These are phyloP conservation scores for Lordiphosa collinella DNA, from an alignment of 1,140 invertebrate genomes.

Conservation along the genomic window DNA sequence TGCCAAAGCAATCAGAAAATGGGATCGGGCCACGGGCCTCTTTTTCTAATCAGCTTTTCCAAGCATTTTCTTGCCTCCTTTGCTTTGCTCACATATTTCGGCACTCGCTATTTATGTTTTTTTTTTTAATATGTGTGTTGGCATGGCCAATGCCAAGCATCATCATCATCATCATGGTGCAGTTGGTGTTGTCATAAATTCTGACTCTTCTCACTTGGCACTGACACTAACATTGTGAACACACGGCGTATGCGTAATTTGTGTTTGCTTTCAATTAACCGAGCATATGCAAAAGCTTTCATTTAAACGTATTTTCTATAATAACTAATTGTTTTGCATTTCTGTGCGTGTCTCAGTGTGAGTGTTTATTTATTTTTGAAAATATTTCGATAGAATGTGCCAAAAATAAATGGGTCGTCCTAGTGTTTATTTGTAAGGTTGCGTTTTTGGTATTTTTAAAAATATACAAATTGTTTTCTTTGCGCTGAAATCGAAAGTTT, in stretches of 20 bases:
- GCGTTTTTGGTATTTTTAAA: conserved; percentile 8
- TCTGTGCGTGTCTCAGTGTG: conserved; percentile 21
- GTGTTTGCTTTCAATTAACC: too few species aligned
- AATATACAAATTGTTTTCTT: conserved; percentile 7
- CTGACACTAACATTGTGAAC: conserved; percentile 47
- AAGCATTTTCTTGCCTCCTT: neutral
- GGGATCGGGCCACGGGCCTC: conserved; percentile 25
- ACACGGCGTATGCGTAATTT: conserved; percentile 11
- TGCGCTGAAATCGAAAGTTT: conserved; percentile 51
- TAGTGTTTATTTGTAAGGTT: conserved; percentile 22
- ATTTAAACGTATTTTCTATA: conserved; percentile 25
- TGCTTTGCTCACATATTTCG: conserved; percentile 4
- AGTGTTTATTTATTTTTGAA: conserved; percentile 35
- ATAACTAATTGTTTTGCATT: conserved; percentile 26
- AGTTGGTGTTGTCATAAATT: conserved; percentile 55
- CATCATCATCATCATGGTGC: neutral
- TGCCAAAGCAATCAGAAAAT: conserved; percentile 41
- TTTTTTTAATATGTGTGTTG: conserved; percentile 25
- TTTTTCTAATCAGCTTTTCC: conserved; percentile 32
- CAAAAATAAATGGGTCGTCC: conserved; percentile 50
- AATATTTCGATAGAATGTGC: conserved; percentile 41
- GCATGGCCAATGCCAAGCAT: conserved; percentile 32
- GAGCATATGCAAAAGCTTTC: too few species aligned
- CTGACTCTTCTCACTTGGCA: conserved; percentile 49
- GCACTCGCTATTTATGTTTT: conserved; percentile 11